Base-by-base conservation (phyloP, 2,888 invertebrate genomes). In the Apoda limacodes region DNA sequence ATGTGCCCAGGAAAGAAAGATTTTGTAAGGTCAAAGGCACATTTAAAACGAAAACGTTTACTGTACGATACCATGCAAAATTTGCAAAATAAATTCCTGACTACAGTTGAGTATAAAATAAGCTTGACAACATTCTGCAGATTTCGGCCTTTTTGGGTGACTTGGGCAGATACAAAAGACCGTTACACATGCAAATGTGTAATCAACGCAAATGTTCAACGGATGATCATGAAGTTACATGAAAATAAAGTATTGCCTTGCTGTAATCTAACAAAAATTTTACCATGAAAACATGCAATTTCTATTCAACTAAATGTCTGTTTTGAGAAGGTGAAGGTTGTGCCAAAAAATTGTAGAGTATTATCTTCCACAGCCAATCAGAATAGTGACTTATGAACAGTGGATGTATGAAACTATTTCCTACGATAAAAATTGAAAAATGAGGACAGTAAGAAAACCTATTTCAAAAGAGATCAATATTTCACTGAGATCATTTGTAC, bases 1-100 rank as follows among this genome's bases (percentile, higher is more conserved):
- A 43, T 43, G 42, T 40, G 35, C 39, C 43, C 40, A 12, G 39
- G 40, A 22, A 40, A 43, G 28, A 43, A 34, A 43, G 37, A 40
- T 15, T 43, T 23, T 39, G 14, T 40, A 19, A 43, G 25, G 27
- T 39, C 37, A 30, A 35, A 39, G 9, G 36, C 37, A 13, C 25
- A 37, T 25, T 22, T 24, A 13, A 33, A 42, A 39, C 42, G 37
- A 39, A 38, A 36, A 24, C 42, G 39, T 42, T 11, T 39, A 25
- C 24, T 39, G 29, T 35, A 23, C 29, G 39, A 39, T 25, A 39
- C 35, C 19, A 22, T 37, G 24, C n/a, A 37, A 13, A 42, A 37
- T 30, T 42, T 42, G 31, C 39, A 42, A 10, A 32, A 39, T 28
- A 42, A 40, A 26, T 37, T 40, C n/a, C n/a, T n/a, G n/a, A n/a